phyloP scores from a whole-genome alignment of 2,113 vertebrate genomes.

The Psephotus haematonotus region DNA sequence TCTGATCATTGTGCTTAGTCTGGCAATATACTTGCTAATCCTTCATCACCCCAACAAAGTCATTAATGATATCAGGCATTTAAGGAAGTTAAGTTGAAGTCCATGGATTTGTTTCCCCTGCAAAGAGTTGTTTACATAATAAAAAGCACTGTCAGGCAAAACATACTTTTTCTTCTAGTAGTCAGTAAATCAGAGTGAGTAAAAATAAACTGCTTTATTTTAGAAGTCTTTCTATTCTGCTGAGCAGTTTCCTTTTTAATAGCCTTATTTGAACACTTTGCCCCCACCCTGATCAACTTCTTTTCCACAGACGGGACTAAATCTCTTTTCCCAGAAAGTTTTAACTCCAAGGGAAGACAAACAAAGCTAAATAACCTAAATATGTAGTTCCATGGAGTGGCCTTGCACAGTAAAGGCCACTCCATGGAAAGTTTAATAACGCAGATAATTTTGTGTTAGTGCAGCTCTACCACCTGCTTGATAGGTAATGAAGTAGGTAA shows the following conservation, averaged over 20 bases:
- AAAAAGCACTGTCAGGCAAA: neutral
- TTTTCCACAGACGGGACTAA: neutral
- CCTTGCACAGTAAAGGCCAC: neutral
- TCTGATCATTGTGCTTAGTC: neutral
- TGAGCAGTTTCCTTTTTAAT: neutral
- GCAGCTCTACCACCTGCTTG: neutral
- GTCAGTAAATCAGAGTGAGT: neutral
- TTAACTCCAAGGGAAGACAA: neutral
- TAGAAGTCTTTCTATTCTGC: neutral
- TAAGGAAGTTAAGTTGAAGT: neutral
- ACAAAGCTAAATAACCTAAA: neutral
- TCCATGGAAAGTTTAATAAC: no score
- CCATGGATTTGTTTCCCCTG: neutral
- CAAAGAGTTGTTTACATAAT: neutral
- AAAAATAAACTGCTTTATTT: neutral
- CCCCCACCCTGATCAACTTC: rapidly evolving
- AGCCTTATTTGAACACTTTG: neutral
- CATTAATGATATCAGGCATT: neutral
- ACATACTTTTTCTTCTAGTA: neutral
- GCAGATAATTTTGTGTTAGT: neutral
- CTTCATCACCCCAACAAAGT: neutral
- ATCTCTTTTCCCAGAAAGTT: neutral
- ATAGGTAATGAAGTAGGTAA: neutral
- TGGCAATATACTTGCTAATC: neutral
- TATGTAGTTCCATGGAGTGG: neutral